Base-by-base conservation (phyloP, 1,140 invertebrate species). In the Pogonognathellus flavescens region DNA sequence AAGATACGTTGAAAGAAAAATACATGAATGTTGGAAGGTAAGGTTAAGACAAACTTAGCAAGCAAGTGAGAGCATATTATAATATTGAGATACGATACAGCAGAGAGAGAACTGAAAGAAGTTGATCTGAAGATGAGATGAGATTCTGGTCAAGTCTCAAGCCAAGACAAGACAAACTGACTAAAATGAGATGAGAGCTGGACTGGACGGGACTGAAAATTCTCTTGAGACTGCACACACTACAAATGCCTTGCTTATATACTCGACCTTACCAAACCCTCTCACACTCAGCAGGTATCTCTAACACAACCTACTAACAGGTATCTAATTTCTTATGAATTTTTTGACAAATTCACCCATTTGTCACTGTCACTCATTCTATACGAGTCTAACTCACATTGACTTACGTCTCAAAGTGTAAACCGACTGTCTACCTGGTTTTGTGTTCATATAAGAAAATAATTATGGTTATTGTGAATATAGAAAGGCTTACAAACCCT, bases 281-380 rank as follows among this genome's bases (percentile, higher is more conserved):
- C 66, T 52, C 57, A 49, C 53, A 55, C 83, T 50, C 83, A 80
- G 70, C 72, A 84, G 83, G 83, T 11, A 80, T 22, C 70, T n/a
- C 31, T 31, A 76, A 66, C 62, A 72, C 41, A 49, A 50, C 31
- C 70, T 49, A 10, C 25, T 31, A 80, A 80, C 70, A 84, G 72
- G 53, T 84, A 84, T 84, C 84, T 84, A 53, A 84, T 84, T 84
- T 80, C 84, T 20, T 84, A 53, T 22, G 76, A 85, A 85, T 62
- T 52, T 81, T 76, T 55, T 81, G 31, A 41, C 76, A 60, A 85
- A 80, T 81, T 81, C 84, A 50, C 72, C 41, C 84, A 85, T 85
- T 85, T 85, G 84, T 85, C 84, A 81, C 18, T 82, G 84, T 85
- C 84, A 52, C 57, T 76, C 76, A 50, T 57, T 49, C 25, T 76